These are phyloP conservation scores for Hippoglossus hippoglossus DNA, from an alignment of 2,797 vertebrate species.

Conservation along the genomic window DNA sequence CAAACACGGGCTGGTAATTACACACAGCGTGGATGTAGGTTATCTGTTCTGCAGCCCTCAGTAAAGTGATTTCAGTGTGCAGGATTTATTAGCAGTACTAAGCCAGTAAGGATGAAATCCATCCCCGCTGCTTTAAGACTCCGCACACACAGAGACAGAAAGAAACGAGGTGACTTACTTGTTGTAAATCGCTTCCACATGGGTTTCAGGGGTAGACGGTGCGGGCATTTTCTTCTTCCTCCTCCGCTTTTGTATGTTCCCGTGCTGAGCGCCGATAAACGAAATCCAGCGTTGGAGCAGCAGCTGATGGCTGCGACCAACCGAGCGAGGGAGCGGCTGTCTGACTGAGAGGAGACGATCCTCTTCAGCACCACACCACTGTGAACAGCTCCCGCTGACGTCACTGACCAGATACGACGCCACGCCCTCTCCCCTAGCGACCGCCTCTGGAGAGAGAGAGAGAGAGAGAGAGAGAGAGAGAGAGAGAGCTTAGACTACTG, in stretches of 20 bases:
- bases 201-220: slow-evolving; percentile 18
- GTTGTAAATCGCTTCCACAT: slow-evolving; percentile 35
- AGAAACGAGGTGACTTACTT: slow-evolving; percentile 58
- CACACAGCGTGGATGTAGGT: background rate
- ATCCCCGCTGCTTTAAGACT: background rate
- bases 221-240: background rate
- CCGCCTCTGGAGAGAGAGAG: slow-evolving; percentile 17
- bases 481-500: background rate
- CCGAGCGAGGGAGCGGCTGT: slow-evolving; percentile 28
- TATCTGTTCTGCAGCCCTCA: background rate
- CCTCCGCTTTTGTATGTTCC: background rate
- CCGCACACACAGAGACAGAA: background rate
- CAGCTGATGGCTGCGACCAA: slow-evolving; percentile 41
- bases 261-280: background rate
- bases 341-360: slow-evolving; percentile 42
- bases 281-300: slow-evolving; percentile 50
- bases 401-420: slow-evolving; percentile 68
- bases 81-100: background rate
- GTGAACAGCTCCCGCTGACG: slow-evolving; percentile 86
- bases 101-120: background rate
- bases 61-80: background rate
- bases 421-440: slow-evolving; percentile 72
- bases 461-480: too few species aligned
- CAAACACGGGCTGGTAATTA: slow-evolving; percentile 7
- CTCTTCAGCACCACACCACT: slow-evolving; percentile 83